phyloP scores from a whole-genome alignment of 1,140 invertebrate species.

The Zaprionus tsacasi region DNA sequence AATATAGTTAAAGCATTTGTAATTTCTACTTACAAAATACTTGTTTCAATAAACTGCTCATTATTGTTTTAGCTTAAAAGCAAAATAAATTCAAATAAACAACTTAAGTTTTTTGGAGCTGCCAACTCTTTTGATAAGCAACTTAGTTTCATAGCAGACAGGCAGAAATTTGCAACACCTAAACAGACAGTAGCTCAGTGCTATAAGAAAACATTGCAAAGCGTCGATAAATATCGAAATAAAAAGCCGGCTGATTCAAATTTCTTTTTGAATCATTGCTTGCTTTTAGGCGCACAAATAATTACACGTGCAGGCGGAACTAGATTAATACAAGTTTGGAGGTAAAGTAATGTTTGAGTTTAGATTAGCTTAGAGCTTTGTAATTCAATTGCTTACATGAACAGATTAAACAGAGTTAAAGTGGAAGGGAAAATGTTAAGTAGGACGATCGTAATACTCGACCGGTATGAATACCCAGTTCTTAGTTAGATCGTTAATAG shows the following conservation, averaged over 20 bases:
- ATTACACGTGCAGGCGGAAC: too few species aligned
- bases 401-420: neutral
- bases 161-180: neutral
- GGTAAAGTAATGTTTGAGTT: neutral
- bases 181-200: neutral
- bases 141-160: neutral
- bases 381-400: neutral
- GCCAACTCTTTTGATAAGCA: neutral
- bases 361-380: neutral
- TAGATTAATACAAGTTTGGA: too few species aligned
- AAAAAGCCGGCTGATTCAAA: too few species aligned
- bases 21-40: neutral
- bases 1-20: neutral
- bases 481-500: constrained; percentile 67
- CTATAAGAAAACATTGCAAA: neutral
- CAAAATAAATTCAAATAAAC: neutral
- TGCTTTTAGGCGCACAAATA: too few species aligned
- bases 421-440: constrained; percentile 2
- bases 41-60: too few species aligned
- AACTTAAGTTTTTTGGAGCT: neutral
- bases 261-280: too few species aligned
- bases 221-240: too few species aligned
- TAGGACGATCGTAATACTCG: constrained; percentile 58
- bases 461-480: constrained; percentile 77
- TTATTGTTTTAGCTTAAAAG: neutral